Base-by-base conservation (phyloP, 2,888 invertebrate species). In the Dioctria linearis region DNA sequence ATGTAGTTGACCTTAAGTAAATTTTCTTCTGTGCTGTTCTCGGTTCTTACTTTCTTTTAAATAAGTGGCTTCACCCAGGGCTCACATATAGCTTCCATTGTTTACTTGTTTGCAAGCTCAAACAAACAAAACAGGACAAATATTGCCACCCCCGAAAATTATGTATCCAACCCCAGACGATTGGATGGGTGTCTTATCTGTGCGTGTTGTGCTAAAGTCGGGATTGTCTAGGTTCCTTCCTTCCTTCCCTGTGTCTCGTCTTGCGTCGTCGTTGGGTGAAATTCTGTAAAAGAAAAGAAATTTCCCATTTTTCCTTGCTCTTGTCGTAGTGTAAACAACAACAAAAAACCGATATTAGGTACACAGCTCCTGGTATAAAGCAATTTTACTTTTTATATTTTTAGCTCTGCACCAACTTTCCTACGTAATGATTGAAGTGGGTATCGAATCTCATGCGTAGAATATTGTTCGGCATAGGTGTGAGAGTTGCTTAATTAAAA, bases 1-100 rank as follows among this genome's bases (percentile, higher is more conserved):
- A 82, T 82, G 82, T 82, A 82, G 82, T 82, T 82, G 82, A 82
- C 82, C 82, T 82, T 82, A 82, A 80, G 80, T 80, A 82, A 82
- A 80, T 82, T 82, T 82, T 80, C 78, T 54, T 80, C 71, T 49
- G 25, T 76, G 76, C 37, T 73, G 57, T 80, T 80, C 51, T 71
- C 25, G 25, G 54, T 65, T 69, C 67, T 63, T 78, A 25, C 71
- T 57, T 66, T 61, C 59, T 49, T 79, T 71, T 78, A 43, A 42
- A 78, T 78, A 42, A 80, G 79, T 79, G 80, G 80, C 73, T 61
- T 80, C 78, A 75, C 78, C 80, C 79, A 13, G 78, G 73, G 79
- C 76, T 67, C 76, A 79, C 78, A 82, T 80, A 80, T 73, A 80
- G 78, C 63, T 54, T 63, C 79, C 46, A 67, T 42, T 82, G 79